Percentiles rank a stretch among this genome's conserved stretches.
Conservation (phyloP, 2,888 invertebrate species). For the Dichetophora obliterata region DNA sequence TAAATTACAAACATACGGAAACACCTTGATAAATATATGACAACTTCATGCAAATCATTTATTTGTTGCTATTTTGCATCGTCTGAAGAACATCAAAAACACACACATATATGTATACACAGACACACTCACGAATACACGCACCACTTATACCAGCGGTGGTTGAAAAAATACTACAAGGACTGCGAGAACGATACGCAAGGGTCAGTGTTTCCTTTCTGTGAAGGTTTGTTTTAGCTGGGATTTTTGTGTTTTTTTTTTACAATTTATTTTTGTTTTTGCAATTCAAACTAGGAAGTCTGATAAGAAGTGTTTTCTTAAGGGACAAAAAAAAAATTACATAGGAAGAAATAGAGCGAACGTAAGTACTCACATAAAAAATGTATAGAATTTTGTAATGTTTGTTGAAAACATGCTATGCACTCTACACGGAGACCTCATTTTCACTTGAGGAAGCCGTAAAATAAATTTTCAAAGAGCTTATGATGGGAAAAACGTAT, state of each 20-base stretch:
- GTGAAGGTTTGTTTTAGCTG: not conserved
- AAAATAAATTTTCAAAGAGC: not conserved
- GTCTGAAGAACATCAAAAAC: not conserved
- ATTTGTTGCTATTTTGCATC: not conserved
- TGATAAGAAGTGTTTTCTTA: constrained; percentile 13
- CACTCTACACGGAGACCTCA: not conserved
- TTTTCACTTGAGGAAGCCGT: not conserved
- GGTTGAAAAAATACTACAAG: too few species aligned
- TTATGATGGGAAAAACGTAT: not conserved
- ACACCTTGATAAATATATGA: constrained; percentile 30
- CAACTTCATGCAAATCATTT: not conserved
- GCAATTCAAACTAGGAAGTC: not conserved
- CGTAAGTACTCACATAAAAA: not conserved
- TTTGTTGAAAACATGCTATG: too few species aligned
- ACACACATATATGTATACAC: not conserved
- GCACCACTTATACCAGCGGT: not conserved
- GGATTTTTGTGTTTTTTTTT: not conserved
- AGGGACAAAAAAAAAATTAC: not conserved
- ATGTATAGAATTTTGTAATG: too few species aligned
- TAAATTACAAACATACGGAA: not conserved
- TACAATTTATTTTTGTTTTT: not conserved
- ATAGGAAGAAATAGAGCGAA: not conserved
- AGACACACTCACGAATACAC: not conserved
- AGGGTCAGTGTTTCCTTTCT: constrained; percentile 5
- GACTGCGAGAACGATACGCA: not conserved